phyloP scores from a whole-genome alignment of 2,888 invertebrate genomes.

The Xestoiulus laeticollis region DNA sequence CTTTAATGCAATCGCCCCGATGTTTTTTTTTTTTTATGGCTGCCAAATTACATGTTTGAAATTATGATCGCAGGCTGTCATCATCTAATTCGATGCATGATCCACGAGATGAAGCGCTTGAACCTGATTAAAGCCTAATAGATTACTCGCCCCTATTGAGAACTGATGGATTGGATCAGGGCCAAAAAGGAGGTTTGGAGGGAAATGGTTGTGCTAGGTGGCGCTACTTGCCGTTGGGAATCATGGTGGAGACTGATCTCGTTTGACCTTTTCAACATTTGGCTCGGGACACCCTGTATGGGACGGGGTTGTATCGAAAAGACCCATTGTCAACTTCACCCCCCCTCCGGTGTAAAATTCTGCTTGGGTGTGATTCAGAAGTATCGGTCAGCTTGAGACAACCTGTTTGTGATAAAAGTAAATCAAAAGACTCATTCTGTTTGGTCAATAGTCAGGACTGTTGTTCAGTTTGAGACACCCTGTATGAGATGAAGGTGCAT shows the following conservation, averaged over 20 bases:
- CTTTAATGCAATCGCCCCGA: neutral
- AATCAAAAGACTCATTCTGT: no score
- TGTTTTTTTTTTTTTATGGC: neutral
- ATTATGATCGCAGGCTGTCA: conserved; percentile 19
- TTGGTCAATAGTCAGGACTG: no score
- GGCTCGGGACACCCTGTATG: no score
- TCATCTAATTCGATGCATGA: conserved; percentile 2
- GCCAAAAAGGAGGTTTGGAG: neutral
- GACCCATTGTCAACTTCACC: no score
- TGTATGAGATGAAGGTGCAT: no score
- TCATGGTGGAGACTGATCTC: neutral
- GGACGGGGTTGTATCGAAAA: no score
- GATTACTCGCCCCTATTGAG: neutral
- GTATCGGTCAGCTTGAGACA: no score
- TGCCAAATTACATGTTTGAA: conserved; percentile 20
- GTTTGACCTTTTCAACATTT: no score
- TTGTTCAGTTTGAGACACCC: no score
- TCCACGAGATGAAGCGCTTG: conserved; percentile 26
- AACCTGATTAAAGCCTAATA: conserved; percentile 26
- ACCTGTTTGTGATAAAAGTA: no score
- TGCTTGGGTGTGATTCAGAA: no score
- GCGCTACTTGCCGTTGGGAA: neutral
- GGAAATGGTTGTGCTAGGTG: neutral
- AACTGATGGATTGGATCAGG: neutral
- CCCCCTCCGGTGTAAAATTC: no score